These are phyloP conservation scores for Amyelois transitella DNA, from an alignment of 1,140 invertebrate species.

Conservation along the genomic window DNA sequence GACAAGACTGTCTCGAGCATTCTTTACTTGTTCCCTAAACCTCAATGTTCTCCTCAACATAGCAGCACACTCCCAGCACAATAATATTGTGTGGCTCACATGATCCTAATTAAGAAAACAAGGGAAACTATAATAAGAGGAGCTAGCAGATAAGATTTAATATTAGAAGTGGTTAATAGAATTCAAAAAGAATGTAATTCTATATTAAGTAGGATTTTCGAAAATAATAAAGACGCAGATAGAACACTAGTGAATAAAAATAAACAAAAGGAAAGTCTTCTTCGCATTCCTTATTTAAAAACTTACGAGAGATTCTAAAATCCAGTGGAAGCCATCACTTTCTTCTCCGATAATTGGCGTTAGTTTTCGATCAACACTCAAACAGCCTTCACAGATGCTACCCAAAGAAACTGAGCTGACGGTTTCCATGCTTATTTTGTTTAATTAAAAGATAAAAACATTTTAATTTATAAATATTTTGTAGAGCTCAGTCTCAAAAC, in stretches of 20 bases:
- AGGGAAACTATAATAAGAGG: neutral
- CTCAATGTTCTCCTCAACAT: constrained; percentile 19
- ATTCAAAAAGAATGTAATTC: neutral
- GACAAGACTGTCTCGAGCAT: constrained; percentile 16
- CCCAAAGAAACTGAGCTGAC: neutral
- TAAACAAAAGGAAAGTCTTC: neutral
- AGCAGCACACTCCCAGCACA: constrained; percentile 45
- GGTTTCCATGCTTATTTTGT: neutral
- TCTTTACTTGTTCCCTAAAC: constrained; percentile 29
- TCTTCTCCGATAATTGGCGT: constrained; percentile 3
- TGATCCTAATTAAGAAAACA: constrained; percentile 15
- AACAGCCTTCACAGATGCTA: constrained; percentile 33
- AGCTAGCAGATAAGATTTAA: neutral
- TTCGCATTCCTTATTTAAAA: neutral
- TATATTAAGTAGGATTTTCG: no score
- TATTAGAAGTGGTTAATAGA: neutral
- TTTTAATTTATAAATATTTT: neutral
- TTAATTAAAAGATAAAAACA: neutral
- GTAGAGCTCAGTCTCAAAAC: neutral
- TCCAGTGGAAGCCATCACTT: neutral
- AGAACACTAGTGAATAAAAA: neutral
- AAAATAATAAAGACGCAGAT: neutral
- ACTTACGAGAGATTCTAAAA: neutral
- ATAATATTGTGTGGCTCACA: constrained; percentile 8
- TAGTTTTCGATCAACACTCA: constrained; percentile 27